Base-by-base conservation (phyloP, 2,113 vertebrate genomes). In the Tichodroma muraria region DNA sequence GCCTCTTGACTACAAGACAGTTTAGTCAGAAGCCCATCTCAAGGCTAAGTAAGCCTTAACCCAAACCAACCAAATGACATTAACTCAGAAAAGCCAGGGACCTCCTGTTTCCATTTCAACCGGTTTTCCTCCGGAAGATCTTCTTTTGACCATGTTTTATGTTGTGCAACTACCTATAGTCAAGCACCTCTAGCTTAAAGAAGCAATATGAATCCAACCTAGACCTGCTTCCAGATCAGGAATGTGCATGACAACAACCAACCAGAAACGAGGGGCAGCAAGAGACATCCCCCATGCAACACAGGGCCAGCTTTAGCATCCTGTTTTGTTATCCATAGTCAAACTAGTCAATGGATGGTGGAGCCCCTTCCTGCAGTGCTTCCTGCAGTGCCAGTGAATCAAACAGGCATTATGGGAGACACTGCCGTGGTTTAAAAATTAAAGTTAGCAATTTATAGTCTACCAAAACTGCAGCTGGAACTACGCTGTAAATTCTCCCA, bases 241-340 rank as follows among this genome's bases (percentile, higher is more conserved):
- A 81, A 59, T 0, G 0, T 5, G 7, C n/a, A 10, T 3, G 18
- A 65, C 13, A 76, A 27, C 6, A 15, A 19, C 13, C 25, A 68
- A 6, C 4, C 25, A 91, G 54, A 45, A 64, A 64, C 0, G 0
- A 81, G 57, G 11, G 56, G 28, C 68, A 86, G 71, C 42, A 57
- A 24, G 24, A 69, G 42, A 35, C n/a, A 18, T 33, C 17, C 28
- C 49, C n/a, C 7, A 0, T 5, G 45, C 44, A 79, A 44, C 45
- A 22, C 16, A 30, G 21, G 42, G 60, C 14, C 42, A 63, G 68
- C 40, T 59, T 49, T 42, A 35, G 33, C 33, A 12, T 23, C 7
- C 9, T 17, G 54, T 27, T 73, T 60, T 44, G 45, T 33, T 63
- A 35, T 15, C 72, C 19, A 7, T 1, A 38, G 13, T 4, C 52